Percentiles rank a stretch among this genome's conserved stretches.
These are phyloP conservation scores for Acropternis orthonyx DNA, from an alignment of 2,797 vertebrate genomes.

Conservation along the genomic window DNA sequence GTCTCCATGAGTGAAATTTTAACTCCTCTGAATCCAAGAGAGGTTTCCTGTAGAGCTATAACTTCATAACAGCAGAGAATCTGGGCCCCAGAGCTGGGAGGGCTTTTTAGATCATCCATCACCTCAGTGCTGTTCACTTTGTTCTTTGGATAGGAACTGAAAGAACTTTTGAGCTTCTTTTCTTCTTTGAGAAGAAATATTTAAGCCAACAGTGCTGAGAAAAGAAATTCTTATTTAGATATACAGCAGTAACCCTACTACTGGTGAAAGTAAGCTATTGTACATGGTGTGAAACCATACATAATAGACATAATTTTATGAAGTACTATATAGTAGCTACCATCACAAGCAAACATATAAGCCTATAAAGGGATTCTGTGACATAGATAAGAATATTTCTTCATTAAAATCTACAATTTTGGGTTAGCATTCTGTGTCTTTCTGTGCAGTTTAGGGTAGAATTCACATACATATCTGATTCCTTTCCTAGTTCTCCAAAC, in stretches of 20 bases:
- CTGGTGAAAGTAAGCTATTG: not conserved
- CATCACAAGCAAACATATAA: not conserved
- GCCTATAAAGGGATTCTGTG: not conserved
- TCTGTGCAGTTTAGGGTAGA: not conserved
- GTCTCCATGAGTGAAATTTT: not conserved
- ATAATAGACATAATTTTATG: not conserved
- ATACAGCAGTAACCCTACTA: not conserved
- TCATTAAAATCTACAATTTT: not conserved
- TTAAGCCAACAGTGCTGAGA: not conserved
- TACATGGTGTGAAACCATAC: not conserved
- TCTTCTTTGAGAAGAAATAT: not conserved
- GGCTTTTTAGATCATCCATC: not conserved
- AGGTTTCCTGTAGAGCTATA: not conserved
- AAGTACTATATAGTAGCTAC: not conserved
- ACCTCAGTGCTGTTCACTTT: accelerated
- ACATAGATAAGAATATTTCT: not conserved
- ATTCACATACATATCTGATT: not conserved
- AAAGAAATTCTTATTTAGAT: not conserved
- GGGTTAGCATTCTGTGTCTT: not conserved
- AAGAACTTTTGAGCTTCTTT: not conserved
- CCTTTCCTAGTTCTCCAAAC: not conserved
- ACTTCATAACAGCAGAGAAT: not conserved
- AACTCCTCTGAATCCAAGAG: not conserved
- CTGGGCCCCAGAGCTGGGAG: not conserved
- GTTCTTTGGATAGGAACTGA: not conserved